phyloP scores from a whole-genome alignment of 2,888 invertebrate species.

The Volucella inflata region DNA sequence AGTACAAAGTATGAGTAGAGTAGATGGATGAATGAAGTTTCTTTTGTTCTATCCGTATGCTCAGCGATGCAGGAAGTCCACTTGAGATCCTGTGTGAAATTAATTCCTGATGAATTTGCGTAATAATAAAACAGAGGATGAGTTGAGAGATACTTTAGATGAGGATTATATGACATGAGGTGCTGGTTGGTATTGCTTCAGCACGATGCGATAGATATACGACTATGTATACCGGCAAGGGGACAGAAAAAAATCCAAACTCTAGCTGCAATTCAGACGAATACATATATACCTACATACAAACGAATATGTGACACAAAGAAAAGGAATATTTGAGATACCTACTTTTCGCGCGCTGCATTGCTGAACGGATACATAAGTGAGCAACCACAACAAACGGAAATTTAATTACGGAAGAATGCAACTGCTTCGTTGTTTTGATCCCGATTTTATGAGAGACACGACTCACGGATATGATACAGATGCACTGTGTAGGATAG shows the following conservation, averaged over 20 bases:
- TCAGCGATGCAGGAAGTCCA: constrained; percentile 71
- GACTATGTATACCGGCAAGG: too few species aligned
- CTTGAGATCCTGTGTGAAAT: constrained; percentile 75
- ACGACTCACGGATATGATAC: constrained; percentile 14
- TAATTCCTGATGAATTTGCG: constrained; percentile 75
- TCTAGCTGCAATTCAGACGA: too few species aligned
- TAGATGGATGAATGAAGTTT: constrained; percentile 59
- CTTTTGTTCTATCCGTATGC: constrained; percentile 57
- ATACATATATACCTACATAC: too few species aligned
- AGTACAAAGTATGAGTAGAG: constrained; percentile 3
- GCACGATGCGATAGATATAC: too few species aligned
- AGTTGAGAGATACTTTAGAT: constrained; percentile 19
- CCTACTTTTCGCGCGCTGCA: constrained; percentile 64
- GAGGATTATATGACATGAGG: constrained; percentile 15
- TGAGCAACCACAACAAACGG: constrained; percentile 70
- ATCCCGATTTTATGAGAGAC: constrained; percentile 42
- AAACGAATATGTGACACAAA: neutral
- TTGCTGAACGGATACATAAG: constrained; percentile 55
- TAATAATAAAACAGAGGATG: constrained; percentile 59
- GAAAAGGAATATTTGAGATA: constrained; percentile 63
- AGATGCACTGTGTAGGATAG: constrained; percentile 33
- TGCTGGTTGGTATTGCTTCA: neutral
- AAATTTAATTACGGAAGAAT: constrained; percentile 74
- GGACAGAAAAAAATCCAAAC: too few species aligned
- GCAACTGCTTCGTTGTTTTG: constrained; percentile 55